Percentiles rank a stretch among this genome's conserved stretches.
phyloP scores from a whole-genome alignment of 2,888 invertebrate species.

The Epinotia ramella region DNA sequence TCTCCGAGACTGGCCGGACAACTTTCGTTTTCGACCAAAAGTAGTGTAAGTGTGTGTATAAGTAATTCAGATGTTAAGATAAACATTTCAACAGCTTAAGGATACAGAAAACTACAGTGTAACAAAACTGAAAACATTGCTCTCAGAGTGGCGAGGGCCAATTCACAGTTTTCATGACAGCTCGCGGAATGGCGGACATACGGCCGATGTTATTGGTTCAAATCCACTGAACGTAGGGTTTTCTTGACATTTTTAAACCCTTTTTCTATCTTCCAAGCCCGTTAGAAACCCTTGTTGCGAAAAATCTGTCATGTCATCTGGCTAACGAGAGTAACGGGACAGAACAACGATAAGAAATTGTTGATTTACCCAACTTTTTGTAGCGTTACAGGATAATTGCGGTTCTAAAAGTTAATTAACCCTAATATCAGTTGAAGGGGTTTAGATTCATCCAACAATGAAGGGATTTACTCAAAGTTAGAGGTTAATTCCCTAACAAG shows the following conservation, averaged over 20 bases:
- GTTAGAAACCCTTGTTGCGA: too few relatives aligned
- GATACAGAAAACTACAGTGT: background rate
- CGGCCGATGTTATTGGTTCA: too few relatives aligned
- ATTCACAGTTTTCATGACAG: too few relatives aligned
- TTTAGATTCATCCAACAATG: slow-evolving; percentile 9
- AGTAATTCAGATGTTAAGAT: slow-evolving; percentile 30
- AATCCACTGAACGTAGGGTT: too few relatives aligned
- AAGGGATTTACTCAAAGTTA: slow-evolving; percentile 41
- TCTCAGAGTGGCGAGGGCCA: too few relatives aligned
- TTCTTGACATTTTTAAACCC: too few relatives aligned
- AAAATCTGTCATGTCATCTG: too few relatives aligned
- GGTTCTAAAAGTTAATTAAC: slow-evolving; percentile 7
- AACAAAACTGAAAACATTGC: background rate
- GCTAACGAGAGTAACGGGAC: too few relatives aligned
- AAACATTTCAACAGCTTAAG: background rate
- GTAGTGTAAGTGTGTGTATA: slow-evolving; percentile 35
- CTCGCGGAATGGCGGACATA: too few relatives aligned
- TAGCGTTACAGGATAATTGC: background rate
- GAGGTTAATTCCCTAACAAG: slow-evolving; percentile 58
- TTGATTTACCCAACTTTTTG: too few relatives aligned
- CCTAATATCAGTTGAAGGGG: slow-evolving; percentile 4
- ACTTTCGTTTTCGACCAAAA: slow-evolving; percentile 63
- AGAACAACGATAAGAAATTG: too few relatives aligned
- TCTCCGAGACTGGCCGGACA: slow-evolving; percentile 57
- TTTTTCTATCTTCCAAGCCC: too few relatives aligned